Percentiles rank a stretch among this genome's conserved stretches.
phyloP scores from a whole-genome alignment of 1,140 invertebrate genomes.

The Dendroctonus valens region DNA sequence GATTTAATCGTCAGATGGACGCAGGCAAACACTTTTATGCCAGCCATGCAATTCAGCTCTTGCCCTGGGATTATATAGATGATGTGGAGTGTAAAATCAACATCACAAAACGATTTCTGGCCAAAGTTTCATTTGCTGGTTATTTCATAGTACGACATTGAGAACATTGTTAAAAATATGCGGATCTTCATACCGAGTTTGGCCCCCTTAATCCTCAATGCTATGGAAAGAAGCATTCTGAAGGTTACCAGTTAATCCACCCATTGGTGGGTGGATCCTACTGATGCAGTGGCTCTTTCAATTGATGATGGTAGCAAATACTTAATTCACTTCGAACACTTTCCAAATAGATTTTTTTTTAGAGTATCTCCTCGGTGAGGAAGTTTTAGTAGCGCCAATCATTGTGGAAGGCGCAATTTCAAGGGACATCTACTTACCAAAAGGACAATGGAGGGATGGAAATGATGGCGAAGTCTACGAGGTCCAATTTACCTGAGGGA shows the following conservation, averaged over 20 bases:
- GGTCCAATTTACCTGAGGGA: slow-evolving; percentile 66
- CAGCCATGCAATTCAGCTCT: slow-evolving; percentile 82
- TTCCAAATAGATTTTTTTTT: not conserved
- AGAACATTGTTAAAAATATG: slow-evolving; percentile 67
- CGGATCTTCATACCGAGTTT: slow-evolving; percentile 67
- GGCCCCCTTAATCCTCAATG: slow-evolving; percentile 61
- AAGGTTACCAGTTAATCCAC: slow-evolving; percentile 76
- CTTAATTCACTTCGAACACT: not conserved
- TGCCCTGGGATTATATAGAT: slow-evolving; percentile 73
- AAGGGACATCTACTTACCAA: slow-evolving; percentile 76
- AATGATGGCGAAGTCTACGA: slow-evolving; percentile 50
- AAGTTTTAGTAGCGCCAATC: slow-evolving; percentile 83
- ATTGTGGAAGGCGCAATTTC: slow-evolving; percentile 61
- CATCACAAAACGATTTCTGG: not conserved
- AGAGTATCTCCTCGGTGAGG: slow-evolving; percentile 83
- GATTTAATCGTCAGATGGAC: slow-evolving; percentile 91
- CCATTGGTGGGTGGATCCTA: slow-evolving; percentile 88
- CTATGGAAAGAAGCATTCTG: slow-evolving; percentile 60
- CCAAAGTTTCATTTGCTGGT: not conserved
- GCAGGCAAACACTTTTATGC: slow-evolving; percentile 83
- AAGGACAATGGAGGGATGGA: slow-evolving; percentile 66
- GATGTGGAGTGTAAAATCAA: slow-evolving; percentile 13
- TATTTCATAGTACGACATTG: slow-evolving; percentile 37
- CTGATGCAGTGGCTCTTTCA: slow-evolving; percentile 50
- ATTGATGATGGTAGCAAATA: slow-evolving; percentile 30